Conservation (phyloP, 2,797 vertebrate genomes). For the Cichlasoma orientale region DNA sequence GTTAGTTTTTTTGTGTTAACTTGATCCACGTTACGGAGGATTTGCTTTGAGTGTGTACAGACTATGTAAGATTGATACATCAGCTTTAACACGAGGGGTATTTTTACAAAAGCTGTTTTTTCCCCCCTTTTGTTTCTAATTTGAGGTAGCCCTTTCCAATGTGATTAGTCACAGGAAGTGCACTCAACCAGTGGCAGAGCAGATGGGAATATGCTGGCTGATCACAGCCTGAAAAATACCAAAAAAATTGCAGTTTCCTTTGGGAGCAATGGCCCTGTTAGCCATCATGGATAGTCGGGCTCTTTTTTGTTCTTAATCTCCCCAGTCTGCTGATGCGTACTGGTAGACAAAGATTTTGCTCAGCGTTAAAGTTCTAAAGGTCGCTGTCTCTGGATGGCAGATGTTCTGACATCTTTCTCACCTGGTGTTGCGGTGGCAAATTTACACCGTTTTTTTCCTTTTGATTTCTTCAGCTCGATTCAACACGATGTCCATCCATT, state of each 20-base stretch:
- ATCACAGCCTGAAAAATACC: constrained; percentile 12
- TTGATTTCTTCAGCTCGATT: constrained; percentile 7
- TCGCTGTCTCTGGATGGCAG: neutral
- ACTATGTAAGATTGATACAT: constrained; percentile 7
- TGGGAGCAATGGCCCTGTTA: neutral
- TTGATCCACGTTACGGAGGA: neutral
- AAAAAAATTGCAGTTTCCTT: neutral
- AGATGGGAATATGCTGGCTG: constrained; percentile 3
- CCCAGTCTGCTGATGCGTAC: constrained; percentile 2
- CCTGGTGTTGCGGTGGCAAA: neutral
- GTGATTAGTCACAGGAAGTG: constrained; percentile 15
- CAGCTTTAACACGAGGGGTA: constrained; percentile 8
- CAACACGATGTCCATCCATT: neutral
- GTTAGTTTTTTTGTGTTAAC: constrained; percentile 9
- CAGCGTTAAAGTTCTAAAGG: neutral
- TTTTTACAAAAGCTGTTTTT: constrained; percentile 8
- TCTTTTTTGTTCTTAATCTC: constrained; percentile 5
- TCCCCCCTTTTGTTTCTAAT: constrained; percentile 4
- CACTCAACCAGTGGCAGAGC: constrained; percentile 5
- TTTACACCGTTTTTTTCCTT: neutral
- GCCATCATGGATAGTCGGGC: neutral
- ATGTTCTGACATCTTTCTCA: neutral
- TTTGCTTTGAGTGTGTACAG: neutral
- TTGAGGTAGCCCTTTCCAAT: neutral
- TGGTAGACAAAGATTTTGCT: neutral